Evolutionary conservation across 2,797 vertebrate genomes (phyloP).

Genomic region (Acipenser transmontanus): DNA sequence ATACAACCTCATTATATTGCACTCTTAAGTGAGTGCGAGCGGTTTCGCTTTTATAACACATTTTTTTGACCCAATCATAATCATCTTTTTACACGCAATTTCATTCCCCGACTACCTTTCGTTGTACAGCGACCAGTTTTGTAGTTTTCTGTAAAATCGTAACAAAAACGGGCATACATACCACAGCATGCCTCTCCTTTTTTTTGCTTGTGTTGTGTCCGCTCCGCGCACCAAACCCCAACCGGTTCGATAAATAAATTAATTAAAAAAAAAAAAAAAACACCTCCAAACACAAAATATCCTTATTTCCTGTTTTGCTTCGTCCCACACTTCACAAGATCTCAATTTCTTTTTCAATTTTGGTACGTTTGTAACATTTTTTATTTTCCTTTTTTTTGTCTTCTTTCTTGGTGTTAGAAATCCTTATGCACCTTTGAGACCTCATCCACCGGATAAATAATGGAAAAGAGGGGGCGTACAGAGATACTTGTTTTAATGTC

Average conservation of each 20-base stretch:
- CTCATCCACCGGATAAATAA: slow-evolving; percentile 32
- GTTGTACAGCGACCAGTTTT: too few species aligned
- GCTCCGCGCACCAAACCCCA: slow-evolving; percentile 30
- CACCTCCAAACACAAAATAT: slow-evolving; percentile 37
- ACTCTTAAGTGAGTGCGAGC: too few species aligned
- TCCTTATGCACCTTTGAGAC: slow-evolving; percentile 40
- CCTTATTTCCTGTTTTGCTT: slow-evolving; percentile 23
- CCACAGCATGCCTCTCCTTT: slow-evolving; percentile 57
- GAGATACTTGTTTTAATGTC: slow-evolving; percentile 44
- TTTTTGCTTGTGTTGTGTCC: slow-evolving; percentile 36
- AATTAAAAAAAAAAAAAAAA: slow-evolving; percentile 37
- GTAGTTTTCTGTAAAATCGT: too few species aligned
- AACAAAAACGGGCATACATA: slow-evolving; percentile 40
- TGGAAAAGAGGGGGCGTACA: slow-evolving; percentile 24
- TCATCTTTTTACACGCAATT: too few species aligned
- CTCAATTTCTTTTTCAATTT: too few species aligned
- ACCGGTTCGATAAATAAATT: slow-evolving; percentile 41
- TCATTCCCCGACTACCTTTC: too few species aligned
- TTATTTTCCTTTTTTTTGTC: background rate
- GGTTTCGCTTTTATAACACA: too few species aligned
- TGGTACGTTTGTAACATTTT: too few species aligned
- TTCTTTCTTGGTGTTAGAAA: slow-evolving; percentile 15
- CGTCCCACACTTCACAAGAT: background rate
- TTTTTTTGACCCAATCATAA: too few species aligned
- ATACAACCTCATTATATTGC: too few species aligned